A percentile compares a stretch with the other conserved stretches of the same genome.
Evolutionary conservation across 2,113 vertebrate genomes (phyloP).

Genomic region (Girardinichthys multiradiatus): DNA sequence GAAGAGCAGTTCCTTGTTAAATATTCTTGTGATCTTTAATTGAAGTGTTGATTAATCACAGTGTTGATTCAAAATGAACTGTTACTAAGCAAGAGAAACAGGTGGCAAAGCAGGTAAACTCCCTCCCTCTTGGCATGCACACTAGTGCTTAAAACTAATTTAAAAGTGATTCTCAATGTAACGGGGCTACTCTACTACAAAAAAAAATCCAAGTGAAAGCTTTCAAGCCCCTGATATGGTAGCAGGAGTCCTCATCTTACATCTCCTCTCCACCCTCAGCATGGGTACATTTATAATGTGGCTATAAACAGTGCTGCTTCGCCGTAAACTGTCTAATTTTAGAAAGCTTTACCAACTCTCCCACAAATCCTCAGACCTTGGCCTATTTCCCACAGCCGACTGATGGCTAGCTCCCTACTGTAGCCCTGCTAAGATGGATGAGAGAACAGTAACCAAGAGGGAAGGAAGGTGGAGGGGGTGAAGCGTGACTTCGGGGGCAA

Average conservation of each 20-base stretch:
- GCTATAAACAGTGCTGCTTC: conserved; percentile 54
- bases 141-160: neutral
- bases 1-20: no score
- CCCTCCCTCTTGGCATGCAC: neutral
- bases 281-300: conserved; percentile 38
- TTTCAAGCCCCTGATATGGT: conserved; percentile 2
- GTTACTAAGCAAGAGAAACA: neutral
- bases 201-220: conserved; percentile 19
- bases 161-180: neutral
- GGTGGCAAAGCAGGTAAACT: neutral
- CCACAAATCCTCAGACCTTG: conserved; percentile 74
- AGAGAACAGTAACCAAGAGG: conserved; percentile 38
- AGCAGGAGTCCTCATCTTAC: conserved; percentile 17
- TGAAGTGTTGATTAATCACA: no score
- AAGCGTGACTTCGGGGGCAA: conserved; percentile 55
- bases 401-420: conserved; percentile 39
- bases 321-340: conserved; percentile 64
- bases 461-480: neutral
- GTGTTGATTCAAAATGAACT: no score
- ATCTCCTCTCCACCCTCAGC: conserved; percentile 4
- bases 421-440: conserved; percentile 52
- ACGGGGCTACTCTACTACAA: neutral
- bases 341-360: conserved; percentile 68
- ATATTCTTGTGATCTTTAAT: no score
- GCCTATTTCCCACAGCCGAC: conserved; percentile 67